These are phyloP conservation scores for Eclectus roratus DNA, from an alignment of 2,113 vertebrate genomes.

Conservation along the genomic window DNA sequence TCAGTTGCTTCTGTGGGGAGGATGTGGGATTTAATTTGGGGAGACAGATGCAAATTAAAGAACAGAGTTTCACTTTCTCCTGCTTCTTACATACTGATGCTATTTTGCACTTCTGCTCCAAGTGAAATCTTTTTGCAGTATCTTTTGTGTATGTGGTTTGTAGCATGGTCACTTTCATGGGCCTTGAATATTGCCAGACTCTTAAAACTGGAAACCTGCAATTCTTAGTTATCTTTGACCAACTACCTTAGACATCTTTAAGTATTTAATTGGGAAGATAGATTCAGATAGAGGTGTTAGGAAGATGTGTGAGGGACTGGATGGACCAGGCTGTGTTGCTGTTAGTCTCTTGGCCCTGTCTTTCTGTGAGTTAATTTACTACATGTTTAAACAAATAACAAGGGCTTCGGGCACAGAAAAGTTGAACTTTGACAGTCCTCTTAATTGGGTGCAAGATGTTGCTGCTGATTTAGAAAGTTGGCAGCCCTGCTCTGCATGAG, in stretches of 20 bases:
- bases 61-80: neutral
- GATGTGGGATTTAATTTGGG: neutral
- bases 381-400: neutral
- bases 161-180: neutral
- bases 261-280: neutral
- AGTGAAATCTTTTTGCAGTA: neutral
- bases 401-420: neutral
- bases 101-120: neutral
- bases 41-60: neutral
- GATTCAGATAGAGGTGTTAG: neutral
- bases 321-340: neutral
- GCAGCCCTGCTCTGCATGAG: conserved; percentile 56
- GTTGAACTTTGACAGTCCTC: neutral
- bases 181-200: neutral
- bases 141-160: neutral
- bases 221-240: neutral
- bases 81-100: neutral
- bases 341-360: neutral
- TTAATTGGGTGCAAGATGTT: neutral
- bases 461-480: neutral
- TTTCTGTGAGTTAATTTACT: neutral
- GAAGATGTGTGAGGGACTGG: neutral
- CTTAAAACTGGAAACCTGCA: neutral
- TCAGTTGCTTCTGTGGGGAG: neutral
- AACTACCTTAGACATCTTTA: neutral